Conservation (phyloP, 1,140 invertebrate genomes). For the Asobara japonica region DNA sequence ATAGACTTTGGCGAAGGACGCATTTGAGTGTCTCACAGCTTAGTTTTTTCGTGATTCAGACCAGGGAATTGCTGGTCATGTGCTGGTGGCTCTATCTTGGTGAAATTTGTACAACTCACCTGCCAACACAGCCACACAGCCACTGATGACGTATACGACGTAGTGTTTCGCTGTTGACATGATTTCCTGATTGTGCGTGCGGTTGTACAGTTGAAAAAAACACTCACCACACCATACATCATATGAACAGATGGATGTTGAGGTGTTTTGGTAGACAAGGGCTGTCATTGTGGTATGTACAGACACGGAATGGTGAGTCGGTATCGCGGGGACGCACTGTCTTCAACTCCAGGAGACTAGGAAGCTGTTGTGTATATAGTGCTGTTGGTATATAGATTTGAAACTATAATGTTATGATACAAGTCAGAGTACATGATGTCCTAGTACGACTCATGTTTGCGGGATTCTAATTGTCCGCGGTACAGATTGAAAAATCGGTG, state of each 20-base stretch:
- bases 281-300: background rate
- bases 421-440: slow-evolving; percentile 30
- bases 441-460: slow-evolving; percentile 39
- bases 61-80: too few relatives aligned
- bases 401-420: too few relatives aligned
- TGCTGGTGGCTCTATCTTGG: too few relatives aligned
- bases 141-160: background rate
- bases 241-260: background rate
- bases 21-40: background rate
- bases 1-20: background rate
- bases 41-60: too few relatives aligned
- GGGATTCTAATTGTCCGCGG: slow-evolving; percentile 29
- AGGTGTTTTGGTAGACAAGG: background rate
- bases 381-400: background rate
- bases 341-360: slow-evolving; percentile 44
- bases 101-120: too few relatives aligned
- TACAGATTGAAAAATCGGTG: too few relatives aligned
- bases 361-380: slow-evolving; percentile 18
- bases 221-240: background rate
- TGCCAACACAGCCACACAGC: background rate
- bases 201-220: slow-evolving; percentile 52
- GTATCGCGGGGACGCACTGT: slow-evolving; percentile 40
- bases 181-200: slow-evolving; percentile 55
- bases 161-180: slow-evolving; percentile 38
- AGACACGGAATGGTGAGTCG: slow-evolving; percentile 10